A percentile compares a stretch with the other conserved stretches of the same genome.
Conservation (phyloP, 2,113 vertebrate species). For the Xenus cinereus region DNA sequence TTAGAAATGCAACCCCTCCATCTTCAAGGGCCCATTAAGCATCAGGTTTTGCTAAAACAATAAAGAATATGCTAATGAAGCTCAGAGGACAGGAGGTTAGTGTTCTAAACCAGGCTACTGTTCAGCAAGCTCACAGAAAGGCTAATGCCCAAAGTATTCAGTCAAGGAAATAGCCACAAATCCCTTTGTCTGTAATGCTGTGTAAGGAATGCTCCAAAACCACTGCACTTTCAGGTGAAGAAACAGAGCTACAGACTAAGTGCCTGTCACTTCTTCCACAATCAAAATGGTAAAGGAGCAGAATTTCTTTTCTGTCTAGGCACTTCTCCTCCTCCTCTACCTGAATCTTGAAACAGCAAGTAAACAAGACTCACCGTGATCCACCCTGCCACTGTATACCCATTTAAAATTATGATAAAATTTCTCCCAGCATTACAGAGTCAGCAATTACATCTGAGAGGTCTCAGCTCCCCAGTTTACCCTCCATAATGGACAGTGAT, state of each 20-base stretch:
- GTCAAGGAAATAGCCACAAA: neutral
- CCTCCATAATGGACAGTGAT: neutral
- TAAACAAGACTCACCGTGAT: neutral
- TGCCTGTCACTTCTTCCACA: neutral
- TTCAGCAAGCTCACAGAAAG: neutral
- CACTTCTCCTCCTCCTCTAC: neutral
- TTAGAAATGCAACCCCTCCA: slow-evolving; percentile 7
- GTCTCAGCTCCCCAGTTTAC: neutral
- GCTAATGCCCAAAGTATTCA: neutral
- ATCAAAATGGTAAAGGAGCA: neutral
- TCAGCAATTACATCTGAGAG: neutral
- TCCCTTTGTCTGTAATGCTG: neutral
- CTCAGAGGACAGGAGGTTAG: neutral
- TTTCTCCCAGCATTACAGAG: neutral
- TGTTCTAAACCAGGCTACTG: neutral
- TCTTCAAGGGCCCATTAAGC: slow-evolving; percentile 18
- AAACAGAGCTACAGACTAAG: neutral
- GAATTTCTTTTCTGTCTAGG: neutral
- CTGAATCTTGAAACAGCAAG: neutral
- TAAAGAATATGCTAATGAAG: slow-evolving; percentile 6
- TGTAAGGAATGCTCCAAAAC: neutral
- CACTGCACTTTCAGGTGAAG: neutral
- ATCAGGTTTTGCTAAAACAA: neutral
- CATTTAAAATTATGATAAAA: neutral
- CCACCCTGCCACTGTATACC: neutral